Base-by-base conservation (phyloP, 2,888 invertebrate species). In the Conops quadrifasciatus region DNA sequence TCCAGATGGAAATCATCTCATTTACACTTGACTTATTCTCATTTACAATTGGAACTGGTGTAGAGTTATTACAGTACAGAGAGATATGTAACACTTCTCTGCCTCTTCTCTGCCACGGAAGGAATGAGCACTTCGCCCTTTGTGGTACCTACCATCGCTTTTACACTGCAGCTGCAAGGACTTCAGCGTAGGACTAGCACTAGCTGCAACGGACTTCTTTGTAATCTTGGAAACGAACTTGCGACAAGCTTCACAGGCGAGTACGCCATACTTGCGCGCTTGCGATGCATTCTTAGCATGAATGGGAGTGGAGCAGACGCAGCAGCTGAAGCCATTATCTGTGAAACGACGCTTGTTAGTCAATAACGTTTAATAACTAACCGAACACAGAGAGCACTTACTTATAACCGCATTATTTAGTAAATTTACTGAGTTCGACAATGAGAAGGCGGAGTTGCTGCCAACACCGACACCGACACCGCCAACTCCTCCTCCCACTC, bases 181-280 rank as follows among this genome's bases (percentile, higher is more conserved):
- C 71, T 79, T 79, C 49, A 77, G 70, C 47, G 74, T 62, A 47
- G 75, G 62, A 70, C 65, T 75, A 26, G 77, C 58, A 51, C 72
- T 76, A 16, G 75, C 73, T 70, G 75, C 75, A 72, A 76, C 73
- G 16, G 79, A 77, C 72, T 90, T 89, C 84, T 92, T 92, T 74
- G 93, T 89, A 88, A 93, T 91, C 83, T 93, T 93, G 21, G 93
- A 91, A 80, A 95, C 93, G 84, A 95, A 95, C 84, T 94, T 94
- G 65, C 93, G 89, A 84, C 96, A 96, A 11, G 93, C 91, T 82
- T 94, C 93, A 84, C 96, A 96, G 76, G 93, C 93, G 80, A 91
- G 91, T 73, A 93, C 92, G 43, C 94, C 94, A 83, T 93, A 94
- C 83, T 94, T 94, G 73, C 93, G 89, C 28, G 93, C 92, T 86